Conservation (phyloP, 1,140 invertebrate genomes). For the Rhopalosiphum maidis region DNA sequence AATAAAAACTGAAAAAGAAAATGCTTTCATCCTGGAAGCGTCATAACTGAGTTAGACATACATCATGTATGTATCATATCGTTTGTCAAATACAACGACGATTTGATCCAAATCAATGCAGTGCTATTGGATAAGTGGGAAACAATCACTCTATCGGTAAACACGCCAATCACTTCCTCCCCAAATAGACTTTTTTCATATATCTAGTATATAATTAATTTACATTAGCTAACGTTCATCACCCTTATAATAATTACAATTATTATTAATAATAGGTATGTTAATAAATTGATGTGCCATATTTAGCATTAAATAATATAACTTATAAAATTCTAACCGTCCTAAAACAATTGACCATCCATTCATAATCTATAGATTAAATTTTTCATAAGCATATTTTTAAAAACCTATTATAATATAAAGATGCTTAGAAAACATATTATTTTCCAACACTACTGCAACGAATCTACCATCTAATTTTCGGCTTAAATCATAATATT, state of each 20-base stretch:
- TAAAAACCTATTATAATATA: not conserved
- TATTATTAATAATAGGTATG: not conserved
- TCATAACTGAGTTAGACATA: not conserved
- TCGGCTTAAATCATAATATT: not conserved
- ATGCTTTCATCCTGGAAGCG: not conserved
- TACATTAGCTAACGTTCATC: not conserved
- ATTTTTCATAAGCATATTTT: not conserved
- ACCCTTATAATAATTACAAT: not conserved
- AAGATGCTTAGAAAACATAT: not conserved
- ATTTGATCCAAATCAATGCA: not conserved
- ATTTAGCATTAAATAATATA: not conserved
- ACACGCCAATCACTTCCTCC: too few species aligned
- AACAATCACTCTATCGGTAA: not conserved
- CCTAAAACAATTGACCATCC: not conserved
- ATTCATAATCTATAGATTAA: not conserved
- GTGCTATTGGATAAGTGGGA: not conserved
- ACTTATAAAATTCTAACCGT: not conserved
- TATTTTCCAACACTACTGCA: not conserved
- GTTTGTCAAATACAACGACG: not conserved
- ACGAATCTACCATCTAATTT: not conserved
- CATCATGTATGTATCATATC: not conserved
- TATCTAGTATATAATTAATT: not conserved
- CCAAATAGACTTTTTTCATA: too few species aligned
- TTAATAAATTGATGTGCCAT: not conserved
- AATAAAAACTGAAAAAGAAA: not conserved